Conservation (phyloP, 1,140 invertebrate genomes). For the Brachionus plicatilis region DNA sequence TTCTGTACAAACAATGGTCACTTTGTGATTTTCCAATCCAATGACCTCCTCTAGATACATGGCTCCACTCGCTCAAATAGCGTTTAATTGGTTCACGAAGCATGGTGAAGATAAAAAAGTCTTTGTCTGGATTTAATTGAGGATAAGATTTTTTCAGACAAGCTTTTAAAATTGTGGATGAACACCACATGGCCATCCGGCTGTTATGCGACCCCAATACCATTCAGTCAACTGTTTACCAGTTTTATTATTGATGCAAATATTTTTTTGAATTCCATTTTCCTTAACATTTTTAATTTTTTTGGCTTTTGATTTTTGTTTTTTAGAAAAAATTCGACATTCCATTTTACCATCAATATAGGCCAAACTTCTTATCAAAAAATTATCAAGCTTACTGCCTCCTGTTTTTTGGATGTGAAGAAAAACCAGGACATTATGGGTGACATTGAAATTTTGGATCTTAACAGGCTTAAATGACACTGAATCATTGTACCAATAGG, state of each 20-base stretch:
- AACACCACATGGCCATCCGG: conserved; percentile 97
- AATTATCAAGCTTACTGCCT: conserved; percentile 82
- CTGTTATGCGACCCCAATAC: conserved; percentile 96
- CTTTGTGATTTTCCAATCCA: neutral
- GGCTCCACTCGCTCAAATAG: neutral
- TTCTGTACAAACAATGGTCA: neutral
- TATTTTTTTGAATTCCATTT: neutral
- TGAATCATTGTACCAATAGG: no score
- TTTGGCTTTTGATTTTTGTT: neutral
- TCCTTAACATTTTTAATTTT: neutral
- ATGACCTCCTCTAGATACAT: neutral
- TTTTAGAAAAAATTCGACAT: conserved; percentile 51
- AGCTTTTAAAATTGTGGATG: conserved; percentile 88
- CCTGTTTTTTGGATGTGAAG: conserved; percentile 95
- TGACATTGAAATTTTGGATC: neutral
- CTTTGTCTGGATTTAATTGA: neutral
- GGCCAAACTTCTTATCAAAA: conserved; percentile 85
- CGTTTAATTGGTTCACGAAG: neutral
- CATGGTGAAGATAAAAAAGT: neutral
- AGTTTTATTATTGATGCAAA: conserved; percentile 56
- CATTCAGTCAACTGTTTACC: conserved; percentile 60
- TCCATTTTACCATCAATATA: conserved; percentile 57
- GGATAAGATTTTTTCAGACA: conserved; percentile 55
- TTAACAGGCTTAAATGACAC: no score
- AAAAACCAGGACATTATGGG: conserved; percentile 89